Evolutionary conservation across 2,113 vertebrate species (phyloP), one percentile per base, ranked within the genome.

Genomic region (Pachyramphus minor): DNA sequence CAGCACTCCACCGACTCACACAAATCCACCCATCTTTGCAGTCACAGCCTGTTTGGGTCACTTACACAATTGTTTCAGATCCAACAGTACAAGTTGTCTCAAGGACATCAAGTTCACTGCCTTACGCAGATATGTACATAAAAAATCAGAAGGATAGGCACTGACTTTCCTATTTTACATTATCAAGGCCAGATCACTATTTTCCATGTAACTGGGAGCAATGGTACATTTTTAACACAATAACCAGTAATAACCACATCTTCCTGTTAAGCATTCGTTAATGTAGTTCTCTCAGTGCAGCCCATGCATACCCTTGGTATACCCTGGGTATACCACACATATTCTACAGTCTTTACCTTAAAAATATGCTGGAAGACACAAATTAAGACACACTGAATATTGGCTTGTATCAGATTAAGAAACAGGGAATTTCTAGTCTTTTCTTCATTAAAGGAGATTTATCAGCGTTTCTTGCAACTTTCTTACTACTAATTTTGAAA

Each of bases 61-160:
- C 23, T 89, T 56, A 15, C 0, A 1, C 25, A 33, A 33, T 14
- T 27, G 8, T 53, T 87, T 84, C 77, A 74, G 35, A 11, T 13
- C 15, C 31, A 74, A 21, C 12, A 47, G 39, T 50, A 50, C 49
- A 50, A 50, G 49, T 30, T 62, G 20, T 56, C 42, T 77, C 30
- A 25, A 28, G 7, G 22, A 23, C 2, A 1, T 41, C 30, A 52
- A 8, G 44, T 55, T 49, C 2, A 1, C 17, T 68, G 30, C 22
- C 20, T 52, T 53, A 49, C 20, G 44, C 3, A 33, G 45, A 12
- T 45, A 60, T 0, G 0, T 19, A 64, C 8, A 21, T 41, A 25
- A 22, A 55, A 24, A 59, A 49, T n/a, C 42, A n/a, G 47, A 52
- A 56, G 24, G 19, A 37, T 76, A 8, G 39, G 5, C 25, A 47